Evolutionary conservation across 2,888 invertebrate species (phyloP), one percentile per base, ranked within the genome.

Genomic region (Pseudococcus jackbeardsleyi): DNA sequence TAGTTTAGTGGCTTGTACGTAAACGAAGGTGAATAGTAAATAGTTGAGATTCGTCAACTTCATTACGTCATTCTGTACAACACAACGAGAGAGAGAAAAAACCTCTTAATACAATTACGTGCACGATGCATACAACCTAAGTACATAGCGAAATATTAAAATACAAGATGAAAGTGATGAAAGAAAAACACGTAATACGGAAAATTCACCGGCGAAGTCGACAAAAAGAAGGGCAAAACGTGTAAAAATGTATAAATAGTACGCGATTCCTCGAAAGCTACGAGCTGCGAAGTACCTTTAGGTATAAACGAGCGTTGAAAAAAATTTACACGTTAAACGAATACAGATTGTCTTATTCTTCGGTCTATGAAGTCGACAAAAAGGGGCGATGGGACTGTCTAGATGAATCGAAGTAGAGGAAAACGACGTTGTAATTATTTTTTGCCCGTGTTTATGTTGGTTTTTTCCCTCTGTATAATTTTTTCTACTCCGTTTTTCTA

Each of bases 11-110:
- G 77, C 77, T 85, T 85, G 50, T 39, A 59, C 39, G 85, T 59
- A 85, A 59, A 59, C 33, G 33, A 85, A 59, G 19, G 85, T 26
- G 59, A 85, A 59, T 85, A 85, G 59, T 26, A 85, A 54, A 50
- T 33, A 39, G 85, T 85, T 54, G 59, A 59, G 54, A 54, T 85
- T 85, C 59, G 59, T 85, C 85, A 26, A 39, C 59, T 59, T 85
- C 85, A 85, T 85, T 39, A 85, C 85, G 50, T 85, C 85, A 59
- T 85, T 59, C 85, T 85, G 85, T 19, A 59, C 33, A 33, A 33
- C 26, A 33, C 26, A 33, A 33, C 26, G 6, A 77, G 15, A 77
- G 39, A 77, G 22, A 77, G 39, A 39, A 77, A 77, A 77, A 77
- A 50, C 0, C 12, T 50, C 17, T 50, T 50, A 50, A 50, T 50